Conservation (phyloP, 30 jellyfish, hydroid and myxozoan species). For the Aurelia aurita region DNA sequence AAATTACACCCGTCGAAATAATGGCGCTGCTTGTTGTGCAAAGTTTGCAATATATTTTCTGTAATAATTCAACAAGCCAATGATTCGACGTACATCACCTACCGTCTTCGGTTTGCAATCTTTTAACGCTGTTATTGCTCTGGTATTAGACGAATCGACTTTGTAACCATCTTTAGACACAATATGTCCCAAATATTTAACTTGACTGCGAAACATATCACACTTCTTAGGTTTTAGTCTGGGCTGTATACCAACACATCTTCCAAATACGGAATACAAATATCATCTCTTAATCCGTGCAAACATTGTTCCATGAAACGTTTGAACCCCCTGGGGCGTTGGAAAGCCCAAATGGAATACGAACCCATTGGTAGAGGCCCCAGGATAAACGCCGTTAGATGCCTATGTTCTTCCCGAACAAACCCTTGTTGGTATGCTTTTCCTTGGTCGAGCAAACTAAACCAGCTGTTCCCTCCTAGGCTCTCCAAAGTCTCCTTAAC, state of each 20-base stretch:
- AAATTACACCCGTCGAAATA: too few species aligned
- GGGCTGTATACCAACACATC: conserved; percentile 26
- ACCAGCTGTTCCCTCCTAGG: too few species aligned
- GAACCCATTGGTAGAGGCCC: not conserved
- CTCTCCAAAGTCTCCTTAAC: too few species aligned
- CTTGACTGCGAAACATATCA: conserved; percentile 10
- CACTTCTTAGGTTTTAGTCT: conserved; percentile 24
- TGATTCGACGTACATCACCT: conserved; percentile 40
- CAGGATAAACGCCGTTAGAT: not conserved
- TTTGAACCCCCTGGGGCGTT: not conserved
- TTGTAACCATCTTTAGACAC: conserved; percentile 6
- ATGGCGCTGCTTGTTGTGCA: conserved; percentile 34
- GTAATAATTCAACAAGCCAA: conserved; percentile 35
- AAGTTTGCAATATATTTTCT: conserved; percentile 37
- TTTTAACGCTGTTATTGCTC: not conserved
- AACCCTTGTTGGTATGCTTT: too few species aligned
- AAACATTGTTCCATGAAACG: not conserved
- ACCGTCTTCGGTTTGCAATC: conserved; percentile 28
- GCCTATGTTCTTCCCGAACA: too few species aligned
- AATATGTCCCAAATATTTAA: conserved; percentile 6
- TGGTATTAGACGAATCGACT: not conserved
- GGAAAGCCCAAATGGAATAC: not conserved
- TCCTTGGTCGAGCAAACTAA: too few species aligned
- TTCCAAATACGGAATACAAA: conserved; percentile 33
- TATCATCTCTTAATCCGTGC: conserved; percentile 24